phyloP scores from a whole-genome alignment of 2,113 vertebrate species.

The Bubo blakistoni region DNA sequence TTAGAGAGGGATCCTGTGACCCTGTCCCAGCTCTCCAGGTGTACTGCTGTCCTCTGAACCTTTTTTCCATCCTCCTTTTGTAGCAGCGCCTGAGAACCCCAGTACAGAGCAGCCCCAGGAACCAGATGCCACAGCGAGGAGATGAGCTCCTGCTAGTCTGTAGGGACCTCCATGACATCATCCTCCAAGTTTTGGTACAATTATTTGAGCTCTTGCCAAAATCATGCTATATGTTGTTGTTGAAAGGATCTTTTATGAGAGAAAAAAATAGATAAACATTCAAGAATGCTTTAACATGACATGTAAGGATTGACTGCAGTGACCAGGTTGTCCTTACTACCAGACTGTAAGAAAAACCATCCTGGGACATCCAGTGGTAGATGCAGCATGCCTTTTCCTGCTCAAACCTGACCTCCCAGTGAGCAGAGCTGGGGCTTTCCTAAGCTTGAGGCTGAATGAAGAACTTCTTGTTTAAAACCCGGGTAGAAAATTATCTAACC shows the following conservation, averaged over 20 bases:
- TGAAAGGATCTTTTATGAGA: neutral
- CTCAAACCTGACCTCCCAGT: neutral
- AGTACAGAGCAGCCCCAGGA: neutral
- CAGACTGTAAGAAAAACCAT: neutral
- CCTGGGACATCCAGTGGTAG: neutral
- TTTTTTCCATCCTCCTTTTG: neutral
- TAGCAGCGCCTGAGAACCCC: fast-evolving
- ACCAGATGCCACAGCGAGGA: neutral
- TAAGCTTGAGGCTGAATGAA: neutral
- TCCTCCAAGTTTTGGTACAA: neutral
- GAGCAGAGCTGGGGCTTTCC: neutral
- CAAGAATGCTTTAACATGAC: neutral
- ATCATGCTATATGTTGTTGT: no score
- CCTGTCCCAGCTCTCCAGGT: neutral
- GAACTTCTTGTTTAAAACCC: neutral
- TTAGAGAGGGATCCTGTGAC: neutral
- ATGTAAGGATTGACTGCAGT: neutral
- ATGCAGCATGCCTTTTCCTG: neutral
- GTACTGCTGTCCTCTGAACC: neutral
- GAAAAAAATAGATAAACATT: neutral
- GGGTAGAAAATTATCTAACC: neutral
- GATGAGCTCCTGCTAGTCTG: neutral
- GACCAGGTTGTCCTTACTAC: neutral
- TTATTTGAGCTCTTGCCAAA: neutral
- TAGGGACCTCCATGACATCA: neutral